Base-by-base conservation (phyloP, 1,140 invertebrate species). In the Colletes gigas region DNA sequence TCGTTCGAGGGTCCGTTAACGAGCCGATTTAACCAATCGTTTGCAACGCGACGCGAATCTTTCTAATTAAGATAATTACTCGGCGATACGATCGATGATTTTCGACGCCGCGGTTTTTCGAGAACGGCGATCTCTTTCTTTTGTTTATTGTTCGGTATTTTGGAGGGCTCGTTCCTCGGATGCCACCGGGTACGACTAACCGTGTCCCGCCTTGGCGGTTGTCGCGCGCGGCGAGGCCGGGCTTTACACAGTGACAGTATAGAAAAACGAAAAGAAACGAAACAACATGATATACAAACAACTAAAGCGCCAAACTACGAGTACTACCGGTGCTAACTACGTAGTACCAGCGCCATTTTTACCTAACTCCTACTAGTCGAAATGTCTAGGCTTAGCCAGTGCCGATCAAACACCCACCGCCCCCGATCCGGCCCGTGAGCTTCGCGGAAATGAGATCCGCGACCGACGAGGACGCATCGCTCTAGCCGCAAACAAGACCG, bases 301-400 rank as follows among this genome's bases (percentile, higher is more conserved):
- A 92, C 86, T 91, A 92, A 93, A 92, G 91, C 91, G 89, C 90
- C 89, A 89, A 86, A 88, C 86, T 90, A 91, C 88, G 87, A 90
- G 86, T 91, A 90, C 91, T 91, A 89, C 88, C 87, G 82, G 69
- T 90, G 81, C 85, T 90, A 92, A 87, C 84, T 84, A 84, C 88
- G 87, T 91, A 92, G 89, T 91, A 92, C 88, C 89, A 90, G 90
- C 90, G 90, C 91, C 80, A 84, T 89, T 77, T 86, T 92, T 89
- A 89, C 88, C 83, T 93, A 90, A 90, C 88, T 87, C 88, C 89
- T 92, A 93, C 90, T 86, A 87, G 84, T 86, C 85, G 75, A 86
- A 87, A 81, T 67, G 75, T 71, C 71, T 90, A 92, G 92, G 91
- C 89, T 91, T 77, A 87, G 82, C 88, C 90, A 89, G 85, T 80